Conservation (phyloP, 2,797 vertebrate species). For the Enteromius viviparus region DNA sequence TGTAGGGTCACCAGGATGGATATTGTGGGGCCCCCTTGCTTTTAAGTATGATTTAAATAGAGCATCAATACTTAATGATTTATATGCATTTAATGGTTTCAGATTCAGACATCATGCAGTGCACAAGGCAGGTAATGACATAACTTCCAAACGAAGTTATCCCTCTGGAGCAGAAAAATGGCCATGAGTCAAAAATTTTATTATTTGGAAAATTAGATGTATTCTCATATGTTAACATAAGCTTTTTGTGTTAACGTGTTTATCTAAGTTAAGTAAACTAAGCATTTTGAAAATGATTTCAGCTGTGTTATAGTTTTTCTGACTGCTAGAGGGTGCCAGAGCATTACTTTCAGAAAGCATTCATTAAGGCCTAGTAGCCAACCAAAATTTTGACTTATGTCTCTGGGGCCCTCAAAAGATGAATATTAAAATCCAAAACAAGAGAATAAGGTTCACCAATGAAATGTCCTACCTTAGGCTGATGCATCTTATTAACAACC, state of each 20-base stretch:
- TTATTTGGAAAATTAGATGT: background rate
- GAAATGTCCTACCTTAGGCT: conserved; percentile 51
- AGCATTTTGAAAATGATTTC: background rate
- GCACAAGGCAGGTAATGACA: background rate
- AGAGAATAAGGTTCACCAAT: background rate
- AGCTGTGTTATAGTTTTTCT: background rate
- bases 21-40: background rate
- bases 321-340: background rate
- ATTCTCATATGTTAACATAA: background rate
- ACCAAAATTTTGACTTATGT: background rate
- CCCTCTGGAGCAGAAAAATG: background rate
- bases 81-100: background rate
- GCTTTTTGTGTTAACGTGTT: background rate
- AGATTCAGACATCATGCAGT: background rate
- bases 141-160: background rate
- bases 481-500: conserved; percentile 48
- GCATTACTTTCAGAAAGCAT: background rate
- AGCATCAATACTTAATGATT: background rate
- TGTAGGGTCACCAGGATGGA: background rate
- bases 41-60: background rate
- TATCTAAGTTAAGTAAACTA: background rate
- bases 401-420: background rate
- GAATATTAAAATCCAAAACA: background rate
- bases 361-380: background rate
- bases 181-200: background rate